These are phyloP conservation scores for Rhodeus uyekii DNA, from an alignment of 2,797 vertebrate species.

Conservation along the genomic window DNA sequence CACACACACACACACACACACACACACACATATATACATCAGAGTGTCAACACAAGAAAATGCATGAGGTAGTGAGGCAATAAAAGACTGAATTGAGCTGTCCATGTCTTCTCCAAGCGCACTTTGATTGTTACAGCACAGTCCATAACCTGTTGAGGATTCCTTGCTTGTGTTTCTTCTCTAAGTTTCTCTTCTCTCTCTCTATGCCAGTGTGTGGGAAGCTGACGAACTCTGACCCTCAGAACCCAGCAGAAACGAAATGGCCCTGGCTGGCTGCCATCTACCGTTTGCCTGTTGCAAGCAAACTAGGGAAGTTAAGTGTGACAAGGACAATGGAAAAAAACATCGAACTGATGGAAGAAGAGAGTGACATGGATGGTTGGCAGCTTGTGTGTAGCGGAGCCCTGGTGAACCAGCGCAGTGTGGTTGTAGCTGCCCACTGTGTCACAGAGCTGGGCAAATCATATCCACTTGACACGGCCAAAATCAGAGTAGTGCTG, in stretches of 20 bases:
- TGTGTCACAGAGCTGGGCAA: constrained; percentile 94
- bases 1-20: neutral
- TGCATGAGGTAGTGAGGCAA: neutral
- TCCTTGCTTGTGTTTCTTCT: constrained; percentile 31
- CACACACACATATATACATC: neutral
- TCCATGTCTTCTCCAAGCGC: neutral
- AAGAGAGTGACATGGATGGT: constrained; percentile 54
- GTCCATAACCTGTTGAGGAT: neutral
- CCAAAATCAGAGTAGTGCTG: constrained; percentile 88
- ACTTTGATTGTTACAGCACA: neutral
- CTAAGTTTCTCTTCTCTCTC: constrained; percentile 13
- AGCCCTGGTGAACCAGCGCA: constrained; percentile 92
- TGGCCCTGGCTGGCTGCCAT: constrained; percentile 97
- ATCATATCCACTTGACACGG: constrained; percentile 80
- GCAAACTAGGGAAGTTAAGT: constrained; percentile 70
- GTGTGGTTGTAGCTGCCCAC: constrained; percentile 90
- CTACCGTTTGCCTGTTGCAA: constrained; percentile 80
- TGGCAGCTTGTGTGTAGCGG: constrained; percentile 97
- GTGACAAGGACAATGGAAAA: constrained; percentile 63
- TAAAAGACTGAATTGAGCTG: neutral
- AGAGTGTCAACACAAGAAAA: neutral
- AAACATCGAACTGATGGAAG: constrained; percentile 35
- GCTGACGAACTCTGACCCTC: constrained; percentile 80
- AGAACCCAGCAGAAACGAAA: constrained; percentile 77
- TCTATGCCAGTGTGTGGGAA: constrained; percentile 90